Base-by-base conservation (phyloP, 2,797 vertebrate genomes). In the Otolemur crassicaudatus region DNA sequence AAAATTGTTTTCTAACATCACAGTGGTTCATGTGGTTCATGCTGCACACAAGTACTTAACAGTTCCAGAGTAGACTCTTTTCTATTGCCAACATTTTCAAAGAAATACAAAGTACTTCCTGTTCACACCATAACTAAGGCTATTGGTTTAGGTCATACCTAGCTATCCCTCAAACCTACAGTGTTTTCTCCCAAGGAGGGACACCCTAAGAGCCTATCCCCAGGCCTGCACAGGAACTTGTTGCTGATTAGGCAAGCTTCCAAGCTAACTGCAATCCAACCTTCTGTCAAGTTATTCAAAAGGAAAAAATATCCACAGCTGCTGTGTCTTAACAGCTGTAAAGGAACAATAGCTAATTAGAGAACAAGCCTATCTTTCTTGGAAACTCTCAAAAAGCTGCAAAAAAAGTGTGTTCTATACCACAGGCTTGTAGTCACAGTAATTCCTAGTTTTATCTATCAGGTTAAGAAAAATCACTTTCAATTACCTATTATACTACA, bases 271-370 rank as follows among this genome's bases (percentile, higher is more conserved):
- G 43, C 72, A 95, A 56, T n/a, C 34, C 70, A 95, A 81, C 20
- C 82, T 92, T 83, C 80, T 93, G 87, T 76, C 16, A 56, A 84
- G 53, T 85, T 75, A 94, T 70, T 87, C 77, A 29, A 77, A 67
- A 87, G 88, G 46, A 79, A 84, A 77, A 95, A 84, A 92, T 40
- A 92, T 5, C 37, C 90, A 89, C 94, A 97, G 97, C 95, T 97
- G 94, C 75, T 97, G 56, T 12, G 40, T 91, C 73, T 69, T 56
- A 94, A 96, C 96, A 98, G 97, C 97, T 98, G 88, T 93, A 94
- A 96, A 87, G 27, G 67, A 97, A 97, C 95, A 97, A 97, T 96
- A 83, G 93, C 72, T 87, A 96, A 97, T 98, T 96, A 97, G 89
- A 95, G 69, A 95, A 91, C 87, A 88, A 91, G 72, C 73, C 85